Evolutionary conservation across 2,888 invertebrate species (phyloP).

Genomic region (Dynastes grantii): DNA sequence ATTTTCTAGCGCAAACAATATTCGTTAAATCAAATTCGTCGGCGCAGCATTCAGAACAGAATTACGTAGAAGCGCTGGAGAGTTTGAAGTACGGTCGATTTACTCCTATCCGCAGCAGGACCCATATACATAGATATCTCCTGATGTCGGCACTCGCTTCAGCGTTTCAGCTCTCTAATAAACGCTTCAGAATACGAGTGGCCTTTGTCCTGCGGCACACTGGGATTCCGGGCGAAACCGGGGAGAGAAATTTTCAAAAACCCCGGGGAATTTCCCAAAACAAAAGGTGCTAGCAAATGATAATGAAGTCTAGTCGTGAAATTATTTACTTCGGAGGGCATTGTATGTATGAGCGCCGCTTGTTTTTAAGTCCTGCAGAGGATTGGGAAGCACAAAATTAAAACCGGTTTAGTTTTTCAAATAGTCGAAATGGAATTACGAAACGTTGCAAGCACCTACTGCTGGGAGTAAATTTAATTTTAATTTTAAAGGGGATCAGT

Average conservation of each 20-base stretch:
- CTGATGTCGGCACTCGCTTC: not conserved
- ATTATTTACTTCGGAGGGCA: slow-evolving; percentile 32
- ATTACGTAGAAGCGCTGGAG: slow-evolving; percentile 7
- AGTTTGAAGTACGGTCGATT: slow-evolving; percentile 37
- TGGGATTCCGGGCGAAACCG: not conserved
- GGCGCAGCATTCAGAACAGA: slow-evolving; percentile 1
- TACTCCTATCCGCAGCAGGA: slow-evolving; percentile 11
- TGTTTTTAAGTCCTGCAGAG: slow-evolving; percentile 17
- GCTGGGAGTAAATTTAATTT: slow-evolving; percentile 36
- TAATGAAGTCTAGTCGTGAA: slow-evolving; percentile 41
- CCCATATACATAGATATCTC: not conserved
- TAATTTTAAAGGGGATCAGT: slow-evolving; percentile 9
- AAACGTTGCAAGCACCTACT: slow-evolving; percentile 6
- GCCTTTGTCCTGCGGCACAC: slow-evolving; percentile 25
- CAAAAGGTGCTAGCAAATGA: slow-evolving; percentile 41
- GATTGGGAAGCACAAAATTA: slow-evolving; percentile 13
- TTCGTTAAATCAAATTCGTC: slow-evolving; percentile 5
- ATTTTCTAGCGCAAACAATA: not conserved
- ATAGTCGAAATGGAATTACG: slow-evolving; percentile 43
- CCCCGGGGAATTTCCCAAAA: slow-evolving; percentile 25
- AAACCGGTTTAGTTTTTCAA: slow-evolving; percentile 43
- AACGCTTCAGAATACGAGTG: slow-evolving; percentile 34
- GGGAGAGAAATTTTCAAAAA: slow-evolving; percentile 14
- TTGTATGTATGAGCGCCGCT: not conserved
- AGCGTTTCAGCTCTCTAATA: not conserved